Conservation (phyloP, 2,797 vertebrate genomes). For the Lacerta bilineata region DNA sequence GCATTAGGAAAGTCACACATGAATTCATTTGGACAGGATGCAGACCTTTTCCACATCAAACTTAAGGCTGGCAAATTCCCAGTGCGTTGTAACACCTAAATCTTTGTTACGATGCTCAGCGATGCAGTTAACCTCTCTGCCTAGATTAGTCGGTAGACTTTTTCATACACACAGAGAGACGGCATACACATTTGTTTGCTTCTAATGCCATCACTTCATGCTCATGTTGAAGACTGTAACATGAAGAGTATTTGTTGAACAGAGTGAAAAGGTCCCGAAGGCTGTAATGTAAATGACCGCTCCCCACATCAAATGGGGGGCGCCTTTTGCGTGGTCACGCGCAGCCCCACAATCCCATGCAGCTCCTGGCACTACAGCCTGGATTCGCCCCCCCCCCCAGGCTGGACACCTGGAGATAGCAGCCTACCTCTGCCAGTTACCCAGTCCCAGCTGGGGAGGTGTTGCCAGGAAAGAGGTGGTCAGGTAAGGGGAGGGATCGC, state of each 20-base stretch:
- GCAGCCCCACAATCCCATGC: too few species aligned
- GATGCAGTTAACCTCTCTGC: conserved; percentile 10
- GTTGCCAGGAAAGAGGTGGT: too few species aligned
- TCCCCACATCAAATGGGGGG: too few species aligned
- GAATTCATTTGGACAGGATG: neutral
- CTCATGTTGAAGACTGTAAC: too few species aligned
- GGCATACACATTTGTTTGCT: neutral
- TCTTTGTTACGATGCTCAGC: conserved; percentile 28
- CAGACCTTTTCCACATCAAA: neutral
- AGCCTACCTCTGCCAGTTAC: too few species aligned
- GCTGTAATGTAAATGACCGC: neutral
- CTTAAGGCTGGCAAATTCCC: neutral
- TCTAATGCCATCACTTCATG: neutral
- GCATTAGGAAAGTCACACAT: conserved; percentile 20
- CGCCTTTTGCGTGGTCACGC: too few species aligned
- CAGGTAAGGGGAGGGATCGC: too few species aligned
- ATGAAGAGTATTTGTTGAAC: neutral
- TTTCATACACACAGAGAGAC: neutral
- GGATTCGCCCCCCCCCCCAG: too few species aligned
- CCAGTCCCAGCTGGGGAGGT: too few species aligned
- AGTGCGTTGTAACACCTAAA: neutral
- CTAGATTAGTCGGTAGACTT: conserved; percentile 1
- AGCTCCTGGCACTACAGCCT: too few species aligned
- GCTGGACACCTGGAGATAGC: too few species aligned
- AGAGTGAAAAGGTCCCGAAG: neutral